Base-by-base conservation (phyloP, 2,797 vertebrate genomes). In the Chaunax sp. region DNA sequence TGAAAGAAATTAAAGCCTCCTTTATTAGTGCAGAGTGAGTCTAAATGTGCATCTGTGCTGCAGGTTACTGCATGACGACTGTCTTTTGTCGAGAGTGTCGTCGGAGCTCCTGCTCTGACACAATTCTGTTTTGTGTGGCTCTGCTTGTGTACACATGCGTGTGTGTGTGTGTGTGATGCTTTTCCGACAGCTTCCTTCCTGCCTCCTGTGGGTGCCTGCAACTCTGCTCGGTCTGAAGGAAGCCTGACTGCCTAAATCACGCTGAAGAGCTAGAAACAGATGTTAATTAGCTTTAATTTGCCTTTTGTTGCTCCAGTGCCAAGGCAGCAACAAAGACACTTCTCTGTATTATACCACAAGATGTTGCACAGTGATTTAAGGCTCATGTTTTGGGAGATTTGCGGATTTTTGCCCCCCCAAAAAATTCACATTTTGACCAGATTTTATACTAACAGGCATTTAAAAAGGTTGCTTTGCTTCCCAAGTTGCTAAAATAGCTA, bases 251-350 rank as follows among this genome's bases (percentile, higher is more conserved):
- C 71, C 77, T 82, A 90, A 90, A 86, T 90, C 78, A 89, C 44
- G 26, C 83, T 79, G 86, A 88, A 85, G 80, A 87, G 84, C 70
- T 72, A 76, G 80, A 88, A 92, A 89, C 88, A 91, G 88, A 88
- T 88, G 82, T 90, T 92, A 92, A 92, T 93, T 93, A 91, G 86
- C 78, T 87, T 89, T 92, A 89, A 91, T 91, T 91, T 88, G 80
- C 82, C 78, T 84, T 89, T 90, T 92, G 89, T 91, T 91, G 82
- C 85, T 86, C 65, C 55, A 57, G 77, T 87, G 87, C 87, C 78
- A 84, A 88, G 63, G 58, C 71, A 37, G 67, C 72, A 61, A 78
- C 70, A 53, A 78, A 82, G 75, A 79, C 75, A 41, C 70, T 72
- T 82, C 53, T 69, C 57, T 69, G 52, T 67, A 40, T 85, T 83